Percentiles rank a stretch among this genome's conserved stretches.
Conservation (phyloP, 2,797 vertebrate genomes). For the Hemibagrus guttatus region DNA sequence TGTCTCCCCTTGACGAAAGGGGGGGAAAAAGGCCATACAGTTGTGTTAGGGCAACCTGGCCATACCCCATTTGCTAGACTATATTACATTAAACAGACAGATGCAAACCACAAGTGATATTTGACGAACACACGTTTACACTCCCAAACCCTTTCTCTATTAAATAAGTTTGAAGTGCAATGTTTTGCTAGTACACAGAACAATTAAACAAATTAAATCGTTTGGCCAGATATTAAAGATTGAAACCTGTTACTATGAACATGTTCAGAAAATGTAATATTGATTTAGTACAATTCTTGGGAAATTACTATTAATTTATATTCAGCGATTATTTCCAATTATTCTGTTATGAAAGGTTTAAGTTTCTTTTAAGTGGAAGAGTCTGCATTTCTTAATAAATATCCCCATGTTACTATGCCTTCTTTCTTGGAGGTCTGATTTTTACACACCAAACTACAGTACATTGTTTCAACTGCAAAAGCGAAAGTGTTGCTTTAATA, state of each 20-base stretch:
- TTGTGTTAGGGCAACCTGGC: not conserved
- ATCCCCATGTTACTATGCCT: not conserved
- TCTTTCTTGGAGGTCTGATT: not conserved
- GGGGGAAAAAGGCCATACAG: not conserved
- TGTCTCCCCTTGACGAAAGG: slow-evolving; percentile 85
- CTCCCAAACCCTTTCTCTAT: not conserved
- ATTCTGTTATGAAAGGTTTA: not conserved
- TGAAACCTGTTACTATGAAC: not conserved
- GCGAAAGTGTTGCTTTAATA: not conserved
- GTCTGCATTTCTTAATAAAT: not conserved
- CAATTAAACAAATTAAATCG: not conserved
- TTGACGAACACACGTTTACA: not conserved
- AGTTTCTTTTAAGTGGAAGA: not conserved
- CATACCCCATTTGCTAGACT: not conserved
- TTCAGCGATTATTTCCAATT: no score
- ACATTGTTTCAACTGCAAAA: not conserved
- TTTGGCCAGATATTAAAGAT: not conserved
- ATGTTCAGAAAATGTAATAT: not conserved
- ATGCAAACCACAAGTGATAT: not conserved
- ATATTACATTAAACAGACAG: not conserved
- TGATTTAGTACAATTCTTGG: not conserved
- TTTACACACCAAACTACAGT: not conserved
- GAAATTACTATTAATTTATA: not conserved
- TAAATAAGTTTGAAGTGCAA: not conserved
- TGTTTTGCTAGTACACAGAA: not conserved